Evolutionary conservation across 2,113 vertebrate species (phyloP).

Genomic region (Aleadryas rufinucha): DNA sequence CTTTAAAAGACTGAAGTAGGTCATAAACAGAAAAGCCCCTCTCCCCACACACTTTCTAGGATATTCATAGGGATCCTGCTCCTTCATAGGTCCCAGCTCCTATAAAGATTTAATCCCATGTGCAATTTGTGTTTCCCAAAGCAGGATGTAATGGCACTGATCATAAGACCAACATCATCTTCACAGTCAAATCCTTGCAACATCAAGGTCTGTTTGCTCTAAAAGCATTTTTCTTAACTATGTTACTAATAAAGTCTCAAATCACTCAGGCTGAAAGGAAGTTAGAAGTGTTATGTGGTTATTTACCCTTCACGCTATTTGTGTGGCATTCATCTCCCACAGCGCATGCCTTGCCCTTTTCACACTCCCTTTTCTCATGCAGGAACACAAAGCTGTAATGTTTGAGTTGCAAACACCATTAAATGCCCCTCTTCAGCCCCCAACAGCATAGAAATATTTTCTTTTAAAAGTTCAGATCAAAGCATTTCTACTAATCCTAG

Average conservation of each 20-base stretch:
- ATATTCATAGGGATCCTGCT: background rate
- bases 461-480: constrained; percentile 60
- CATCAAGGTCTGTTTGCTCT: background rate
- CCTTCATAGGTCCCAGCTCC: background rate
- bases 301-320: constrained; percentile 40
- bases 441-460: constrained; percentile 62
- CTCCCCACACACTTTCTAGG: accelerated
- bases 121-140: background rate
- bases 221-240: constrained; percentile 25
- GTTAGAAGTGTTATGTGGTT: constrained; percentile 25
- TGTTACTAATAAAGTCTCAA: background rate
- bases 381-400: constrained; percentile 48
- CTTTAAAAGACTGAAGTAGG: background rate
- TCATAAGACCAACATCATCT: background rate
- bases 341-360: constrained; percentile 20
- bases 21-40: background rate
- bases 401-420: constrained; percentile 58
- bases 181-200: constrained; percentile 7
- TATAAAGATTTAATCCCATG: background rate
- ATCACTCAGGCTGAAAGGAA: background rate
- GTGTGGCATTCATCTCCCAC: constrained; percentile 37
- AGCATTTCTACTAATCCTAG: constrained; percentile 61
- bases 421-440: constrained; percentile 47
- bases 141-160: background rate
- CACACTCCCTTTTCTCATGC: constrained; percentile 41